Base-by-base conservation (phyloP, 2,113 vertebrate species). In the Centropristis striata region DNA sequence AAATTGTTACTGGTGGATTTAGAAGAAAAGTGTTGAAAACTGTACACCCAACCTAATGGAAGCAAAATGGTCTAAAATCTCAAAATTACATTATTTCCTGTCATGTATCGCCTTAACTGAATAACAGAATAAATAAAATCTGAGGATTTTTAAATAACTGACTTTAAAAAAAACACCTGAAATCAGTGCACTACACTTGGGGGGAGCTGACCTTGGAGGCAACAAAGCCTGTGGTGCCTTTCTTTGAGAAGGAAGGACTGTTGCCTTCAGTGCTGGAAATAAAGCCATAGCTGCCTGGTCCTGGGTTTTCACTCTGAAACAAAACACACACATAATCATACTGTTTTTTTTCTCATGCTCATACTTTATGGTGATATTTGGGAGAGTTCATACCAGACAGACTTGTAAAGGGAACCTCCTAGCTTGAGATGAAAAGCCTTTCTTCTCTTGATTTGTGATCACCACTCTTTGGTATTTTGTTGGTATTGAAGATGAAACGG, bases 181-280 rank as follows among this genome's bases (percentile, higher is more conserved):
- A 82, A 54, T 55, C 36, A 59, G 28, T 57, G 47, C 1, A 57
- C 10, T 10, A 20, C 21, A 23, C 9, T 3, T 42, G 1, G 14
- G 11, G n/a, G n/a, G 23, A 18, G 11, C 78, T 83, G 85, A 97
- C 95, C 95, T 88, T 85, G 0, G 94, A 95, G 4, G 95, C 86
- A 15, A 97, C 92, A 18, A 97, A 96, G 21, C 93, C 83, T 2
- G 94, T 88, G 0, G 95, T 96, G 75, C 96, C 96, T 90, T 94
- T 96, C 70, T 82, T 93, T 27, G 96, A 96, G 84, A 95, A 86
- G 0, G 96, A 97, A 20, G 92, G 94, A 37, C 89, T 96, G 60
- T 71, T 73, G 59, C 74, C 84, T 23, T 95, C 95, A n/a, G 91
- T 63, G 16, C 86, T 74, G 6, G 51, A 5, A 18, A 92, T 69